Base-by-base conservation (phyloP, 2,797 vertebrate species). In the Halcyon chelicuti region DNA sequence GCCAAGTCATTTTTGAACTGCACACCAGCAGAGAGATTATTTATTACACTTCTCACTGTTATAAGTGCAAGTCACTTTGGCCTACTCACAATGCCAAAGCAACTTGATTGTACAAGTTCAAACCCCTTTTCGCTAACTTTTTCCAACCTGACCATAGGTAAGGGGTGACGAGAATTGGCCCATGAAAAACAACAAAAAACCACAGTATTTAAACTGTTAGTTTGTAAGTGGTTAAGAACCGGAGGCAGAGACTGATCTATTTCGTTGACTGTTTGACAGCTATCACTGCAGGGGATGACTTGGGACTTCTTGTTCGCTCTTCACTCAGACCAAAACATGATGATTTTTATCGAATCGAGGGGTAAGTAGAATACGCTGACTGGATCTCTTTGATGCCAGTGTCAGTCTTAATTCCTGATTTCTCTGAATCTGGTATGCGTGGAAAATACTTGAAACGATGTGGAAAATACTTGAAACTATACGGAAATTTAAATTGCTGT, bases 241-340 rank as follows among this genome's bases (percentile, higher is more conserved):
- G 86, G 58, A 91, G 40, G 44, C 82, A 71, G 31, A 88, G 42
- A 71, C 44, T 78, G 66, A 95, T 95, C 76, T 90, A 88, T 57
- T 94, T 94, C 83, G 71, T 66, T 84, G 85, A 93, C 66, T 46
- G 15, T 81, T 93, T 96, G 88, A 96, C 74, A 91, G 74, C 71
- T 92, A 63, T 39, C 42, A 93, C 71, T 76, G 55, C 67, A 93
- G 82, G 60, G 55, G 13, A 89, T 93, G 88, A 95, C 76, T 95
- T 87, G 86, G 66, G 47, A 52, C 73, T 91, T 81, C 72, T 81
- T 68, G 54, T 85, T 94, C 85, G 39, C 37, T 93, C 80, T 66
- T 96, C 1, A 1, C 66, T 86, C 70, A 78, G 85, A 47, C 35
- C 6, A 9, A 90, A 80, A 39, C 21, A 37, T 21, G 54, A 66